These are phyloP conservation scores for Sycophila sp. DNA, from an alignment of 1,140 invertebrate genomes.

Conservation along the genomic window DNA sequence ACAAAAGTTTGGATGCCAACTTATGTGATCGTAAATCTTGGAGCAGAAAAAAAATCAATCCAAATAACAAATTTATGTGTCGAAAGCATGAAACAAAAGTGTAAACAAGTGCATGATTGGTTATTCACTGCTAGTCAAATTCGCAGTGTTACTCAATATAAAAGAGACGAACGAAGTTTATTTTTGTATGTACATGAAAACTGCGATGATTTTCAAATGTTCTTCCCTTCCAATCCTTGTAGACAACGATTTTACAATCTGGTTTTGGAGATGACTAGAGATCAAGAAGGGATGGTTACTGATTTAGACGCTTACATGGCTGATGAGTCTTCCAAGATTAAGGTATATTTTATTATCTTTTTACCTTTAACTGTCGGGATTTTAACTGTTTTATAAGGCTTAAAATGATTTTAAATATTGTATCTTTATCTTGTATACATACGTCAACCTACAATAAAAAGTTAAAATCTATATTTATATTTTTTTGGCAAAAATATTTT, in stretches of 20 bases:
- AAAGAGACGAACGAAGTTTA: conserved; percentile 93
- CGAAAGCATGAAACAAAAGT: conserved; percentile 78
- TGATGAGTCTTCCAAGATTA: conserved; percentile 73
- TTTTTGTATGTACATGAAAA: conserved; percentile 98
- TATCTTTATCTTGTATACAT: too few relatives aligned
- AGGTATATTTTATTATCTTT: conserved; percentile 61
- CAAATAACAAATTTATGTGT: conserved; percentile 88
- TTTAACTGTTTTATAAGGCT: conserved; percentile 40
- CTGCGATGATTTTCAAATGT: conserved; percentile 99
- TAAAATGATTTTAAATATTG: not conserved
- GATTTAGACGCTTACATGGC: conserved; percentile 80
- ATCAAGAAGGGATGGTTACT: conserved; percentile 86
- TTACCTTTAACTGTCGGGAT: not conserved
- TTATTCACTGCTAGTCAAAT: conserved; percentile 92
- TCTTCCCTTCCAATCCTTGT: conserved; percentile 89
- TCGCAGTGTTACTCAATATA: conserved; percentile 93
- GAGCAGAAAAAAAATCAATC: conserved; percentile 90
- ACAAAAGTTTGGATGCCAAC: conserved; percentile 94
- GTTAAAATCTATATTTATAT: too few relatives aligned
- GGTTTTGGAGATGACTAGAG: conserved; percentile 84
- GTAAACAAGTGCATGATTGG: conserved; percentile 92
- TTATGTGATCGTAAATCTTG: conserved; percentile 94
- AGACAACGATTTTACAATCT: conserved; percentile 85
- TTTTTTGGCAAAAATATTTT: too few relatives aligned
- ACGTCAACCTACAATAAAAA: too few relatives aligned